Base-by-base conservation (phyloP, 2,113 vertebrate species). In the Gambusia affinis region DNA sequence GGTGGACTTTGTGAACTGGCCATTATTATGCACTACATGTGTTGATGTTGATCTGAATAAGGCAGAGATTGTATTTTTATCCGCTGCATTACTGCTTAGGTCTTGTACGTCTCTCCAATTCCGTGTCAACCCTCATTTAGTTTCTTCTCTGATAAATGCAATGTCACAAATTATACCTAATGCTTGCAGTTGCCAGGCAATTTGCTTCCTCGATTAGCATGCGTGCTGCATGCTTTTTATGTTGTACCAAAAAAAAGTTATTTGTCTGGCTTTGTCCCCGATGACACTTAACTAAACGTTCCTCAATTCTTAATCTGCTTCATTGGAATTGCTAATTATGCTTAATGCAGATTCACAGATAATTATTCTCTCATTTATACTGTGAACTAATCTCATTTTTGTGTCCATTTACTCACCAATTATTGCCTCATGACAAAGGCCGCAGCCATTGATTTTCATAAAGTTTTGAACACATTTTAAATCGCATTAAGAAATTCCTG, bases 321-420 rank as follows among this genome's bases (percentile, higher is more conserved):
- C 22, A 89, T 88, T 83, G 80, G 85, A 88, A 92, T 90, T 85
- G 84, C 79, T 89, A 86, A 92, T 89, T 84, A 89, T 85, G 85
- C 84, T 80, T 80, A 87, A 88, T 87, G 85, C 79, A 88, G 78
- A 92, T 89, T 91, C 79, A 72, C 76, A 75, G 86, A 83, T 91
- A 84, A 88, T 90, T 86, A 82, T 85, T 76, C 82, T 74, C 80
- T 75, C 76, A 47, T 85, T 88, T 88, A 79, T 83, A 71, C 62
- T 66, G 64, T 44, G 22, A 85, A 30, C 76, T 82, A 84, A 86
- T 86, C 84, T 72, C 61, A 75, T 81, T 86, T 83, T 84, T 75
- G 66, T 78, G 73, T 86, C 72, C 64, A 67, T 86, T 89, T 82
- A 76, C 65, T 67, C 74, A 71, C 73, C 68, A 79, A 54, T 80